Base-by-base conservation (phyloP, 2,797 vertebrate species). In the Numenius phaeopus region DNA sequence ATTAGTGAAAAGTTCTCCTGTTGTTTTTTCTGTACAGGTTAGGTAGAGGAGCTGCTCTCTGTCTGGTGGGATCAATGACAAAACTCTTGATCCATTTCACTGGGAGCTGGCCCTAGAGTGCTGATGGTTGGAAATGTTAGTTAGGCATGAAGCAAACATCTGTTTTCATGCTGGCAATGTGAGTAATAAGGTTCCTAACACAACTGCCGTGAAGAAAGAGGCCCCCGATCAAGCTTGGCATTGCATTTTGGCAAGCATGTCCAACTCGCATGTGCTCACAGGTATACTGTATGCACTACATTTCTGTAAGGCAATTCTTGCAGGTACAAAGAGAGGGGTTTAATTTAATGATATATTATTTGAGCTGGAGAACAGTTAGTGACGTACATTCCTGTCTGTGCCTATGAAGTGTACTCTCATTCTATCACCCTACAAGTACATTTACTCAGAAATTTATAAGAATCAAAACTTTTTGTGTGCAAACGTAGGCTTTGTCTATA, bases 241-340 rank as follows among this genome's bases (percentile, higher is more conserved):
- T 18, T 32, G 6, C 4, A 1, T 61, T 85, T 76, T 88, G 93
- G 87, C 87, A 90, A 30, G 50, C 5, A 4, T 3, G n/a, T 52
- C 69, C 2, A 4, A 34, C 85, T 82, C 26, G 0, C 65, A 1
- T 89, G 83, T 95, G 79, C 82, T 90, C 83, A 83, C 83, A 96
- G 89, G 92, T 80, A 92, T 50, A 10, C 50, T 24, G 21, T 50
- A 34, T 39, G 50, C 27, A 5, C 71, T 72, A 18, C 14, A 1
- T 40, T 79, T n/a, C 80, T 79, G 26, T 42, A 64, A 85, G 72
- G 87, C 75, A 70, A 12, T 55, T 89, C 80, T 93, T 94, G 66
- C 42, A 90, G 83, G 23, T 73, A 92, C 70, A 89, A 75, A 93
- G 89, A 77, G 9, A 86, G 52, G 58, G 14, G 61, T 94, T 89